Evolutionary conservation across 2,888 invertebrate species (phyloP).

Genomic region (Panopea generosa): DNA sequence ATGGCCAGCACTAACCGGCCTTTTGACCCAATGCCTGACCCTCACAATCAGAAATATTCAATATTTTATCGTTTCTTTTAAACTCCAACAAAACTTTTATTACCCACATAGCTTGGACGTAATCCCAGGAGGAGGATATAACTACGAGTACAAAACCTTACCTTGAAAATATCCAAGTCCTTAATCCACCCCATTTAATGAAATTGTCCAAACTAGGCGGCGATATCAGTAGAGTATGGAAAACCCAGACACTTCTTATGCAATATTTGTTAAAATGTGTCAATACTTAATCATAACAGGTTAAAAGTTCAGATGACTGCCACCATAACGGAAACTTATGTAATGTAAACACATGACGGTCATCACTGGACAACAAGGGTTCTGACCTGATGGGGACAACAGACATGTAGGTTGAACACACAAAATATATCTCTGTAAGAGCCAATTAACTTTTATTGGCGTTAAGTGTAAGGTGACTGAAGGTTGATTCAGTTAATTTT

Average conservation of each 20-base stretch:
- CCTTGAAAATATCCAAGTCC: too few relatives aligned
- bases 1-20: constrained; percentile 17
- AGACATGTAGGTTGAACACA: too few relatives aligned
- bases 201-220: too few relatives aligned
- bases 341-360: constrained; percentile 22
- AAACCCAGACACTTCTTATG: constrained; percentile 12
- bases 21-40: constrained; percentile 35
- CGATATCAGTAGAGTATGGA: background rate
- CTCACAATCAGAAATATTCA: background rate
- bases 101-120: background rate
- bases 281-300: constrained; percentile 25
- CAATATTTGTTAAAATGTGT: constrained; percentile 34
- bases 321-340: constrained; percentile 17
- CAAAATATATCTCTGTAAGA: too few relatives aligned
- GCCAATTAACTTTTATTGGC: too few relatives aligned
- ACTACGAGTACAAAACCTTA: too few relatives aligned
- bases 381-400: constrained; percentile 22
- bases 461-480: too few relatives aligned
- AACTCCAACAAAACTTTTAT: constrained; percentile 32
- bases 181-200: too few relatives aligned
- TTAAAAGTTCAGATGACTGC: constrained; percentile 29
- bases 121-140: too few relatives aligned
- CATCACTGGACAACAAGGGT: constrained; percentile 7
- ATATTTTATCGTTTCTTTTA: constrained; percentile 18
- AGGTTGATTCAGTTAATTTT: too few relatives aligned